Evolutionary conservation across 2,797 vertebrate species (phyloP), one percentile per base, ranked within the genome.

Genomic region (Dendrocincla tyrannina): DNA sequence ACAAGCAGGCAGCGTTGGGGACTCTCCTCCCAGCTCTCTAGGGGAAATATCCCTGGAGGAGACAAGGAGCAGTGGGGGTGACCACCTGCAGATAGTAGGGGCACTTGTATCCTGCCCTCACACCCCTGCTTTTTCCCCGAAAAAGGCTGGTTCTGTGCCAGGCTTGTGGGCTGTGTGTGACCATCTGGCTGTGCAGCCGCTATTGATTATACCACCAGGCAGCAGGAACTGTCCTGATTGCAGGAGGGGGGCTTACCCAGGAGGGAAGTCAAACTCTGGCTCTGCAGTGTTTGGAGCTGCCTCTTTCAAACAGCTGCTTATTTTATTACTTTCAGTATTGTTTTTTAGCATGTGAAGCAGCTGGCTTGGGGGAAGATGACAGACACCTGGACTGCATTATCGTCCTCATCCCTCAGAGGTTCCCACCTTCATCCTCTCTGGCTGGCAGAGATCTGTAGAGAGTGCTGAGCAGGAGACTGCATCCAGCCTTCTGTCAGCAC

Each of bases 1-100:
- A 30, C 55, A 44, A 49, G 2, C 8, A 5, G 42, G 15, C 8
- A 5, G n/a, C 0, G 0, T 0, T 32, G 63, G 49, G 39, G 52
- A 50, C n/a, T 66, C 24, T 72, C 18, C 53, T 79, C 35, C 39
- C 9, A 16, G n/a, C 79, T 15, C 8, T 46, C 59, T 66, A 0
- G 47, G 60, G 37, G 41, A 66, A 70, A 70, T 92, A 33, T 24
- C 50, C 73, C 55, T 10, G 3, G 68, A 46, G 84, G 66, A 62
- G 75, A 59, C 68, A 15, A 4, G 0, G 13, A 28, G 42, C 13
- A 17, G 55, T 3, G 2, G 53, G 76, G 39, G 13, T 55, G 66
- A 78, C 80, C 33, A 44, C 55, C 52, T 0, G 7, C 77, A 93
- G 88, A 95, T 89, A 93, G 85, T 1, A 3, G 44, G 86, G 32